Base-by-base conservation (phyloP, 1,140 invertebrate genomes). In the Drosophila sechellia region DNA sequence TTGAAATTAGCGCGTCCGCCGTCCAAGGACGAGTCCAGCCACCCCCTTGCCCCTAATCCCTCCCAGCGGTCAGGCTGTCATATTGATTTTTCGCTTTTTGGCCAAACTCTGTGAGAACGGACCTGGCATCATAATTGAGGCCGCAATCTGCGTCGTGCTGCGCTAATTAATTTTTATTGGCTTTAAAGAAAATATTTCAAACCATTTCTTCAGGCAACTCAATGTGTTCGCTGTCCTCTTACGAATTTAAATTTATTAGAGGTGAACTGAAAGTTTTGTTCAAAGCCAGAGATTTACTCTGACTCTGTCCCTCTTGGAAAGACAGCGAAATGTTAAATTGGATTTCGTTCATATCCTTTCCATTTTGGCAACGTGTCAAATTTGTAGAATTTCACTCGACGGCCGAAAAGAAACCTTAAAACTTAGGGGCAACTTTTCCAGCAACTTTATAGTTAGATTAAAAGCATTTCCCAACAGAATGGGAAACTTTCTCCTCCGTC, bases 381-480 rank as follows among this genome's bases (percentile, higher is more conserved):
- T 77, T 81, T 80, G 56, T 60, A 42, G 50, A 58, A 68, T 43
- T 52, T 69, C 34, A 42, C 27, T 35, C 37, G 35, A 17, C 65
- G 49, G 49, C 49, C 25, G 25, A n/a, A 55, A 48, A 48, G 37
- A 70, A 70, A 40, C 50, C 43, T 27, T 70, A 70, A 40, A 85
- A 77, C 68, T 68, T 57, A 46, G 39, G 49, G 59, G 54, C 59
- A 71, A 71, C 55, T 80, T 81, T 48, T 49, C 20, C 40, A 59
- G 53, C 66, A 85, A 85, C 81, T 85, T 85, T 85, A 68, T 85
- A 69, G 81, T 80, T 77, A 80, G 81, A 85, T 85, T 85, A 85
- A 85, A 85, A 85, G 68, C 81, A 80, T 77, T 84, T 84, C 55
- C 53, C 39, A 35, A 20, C 80, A 56, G 77, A 76, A 84, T 77